phyloP scores from a whole-genome alignment of 1,140 invertebrate species.

The Calliphora vicina region DNA sequence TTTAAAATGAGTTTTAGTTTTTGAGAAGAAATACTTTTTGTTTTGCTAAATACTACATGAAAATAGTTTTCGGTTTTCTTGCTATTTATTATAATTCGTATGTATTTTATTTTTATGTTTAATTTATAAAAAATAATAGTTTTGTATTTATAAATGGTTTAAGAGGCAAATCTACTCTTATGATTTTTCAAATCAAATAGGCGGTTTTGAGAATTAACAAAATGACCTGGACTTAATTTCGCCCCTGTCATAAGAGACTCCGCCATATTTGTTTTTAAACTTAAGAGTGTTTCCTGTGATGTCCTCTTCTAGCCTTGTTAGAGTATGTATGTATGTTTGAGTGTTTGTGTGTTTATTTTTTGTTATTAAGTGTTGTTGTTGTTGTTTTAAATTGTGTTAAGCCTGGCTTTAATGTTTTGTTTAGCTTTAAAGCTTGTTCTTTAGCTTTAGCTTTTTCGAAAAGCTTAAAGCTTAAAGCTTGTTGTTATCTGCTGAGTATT shows the following conservation, averaged over 20 bases:
- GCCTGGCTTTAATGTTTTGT: background rate
- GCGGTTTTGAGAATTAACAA: background rate
- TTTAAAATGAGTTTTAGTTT: constrained; percentile 15
- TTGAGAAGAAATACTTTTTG: background rate
- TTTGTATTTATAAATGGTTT: background rate
- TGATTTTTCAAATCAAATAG: background rate
- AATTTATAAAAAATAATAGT: constrained; percentile 8
- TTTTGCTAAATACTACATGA: constrained; percentile 20
- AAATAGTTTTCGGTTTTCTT: constrained; percentile 23
- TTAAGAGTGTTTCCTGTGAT: background rate
- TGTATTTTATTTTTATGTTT: background rate
- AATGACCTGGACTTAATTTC: background rate
- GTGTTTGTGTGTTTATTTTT: background rate
- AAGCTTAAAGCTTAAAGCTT: background rate
- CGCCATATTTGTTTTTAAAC: constrained; percentile 22
- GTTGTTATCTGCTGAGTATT: background rate
- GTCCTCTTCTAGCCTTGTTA: background rate
- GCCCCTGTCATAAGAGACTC: background rate
- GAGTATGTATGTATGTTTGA: background rate
- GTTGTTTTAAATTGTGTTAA: background rate
- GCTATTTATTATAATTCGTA: background rate
- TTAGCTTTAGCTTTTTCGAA: background rate
- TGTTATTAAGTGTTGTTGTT: background rate
- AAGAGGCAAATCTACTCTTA: background rate
- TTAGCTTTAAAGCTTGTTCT: background rate